Percentiles rank a stretch among this genome's conserved stretches.
Conservation (phyloP, 1,140 invertebrate genomes). For the Adelges cooleyi region DNA sequence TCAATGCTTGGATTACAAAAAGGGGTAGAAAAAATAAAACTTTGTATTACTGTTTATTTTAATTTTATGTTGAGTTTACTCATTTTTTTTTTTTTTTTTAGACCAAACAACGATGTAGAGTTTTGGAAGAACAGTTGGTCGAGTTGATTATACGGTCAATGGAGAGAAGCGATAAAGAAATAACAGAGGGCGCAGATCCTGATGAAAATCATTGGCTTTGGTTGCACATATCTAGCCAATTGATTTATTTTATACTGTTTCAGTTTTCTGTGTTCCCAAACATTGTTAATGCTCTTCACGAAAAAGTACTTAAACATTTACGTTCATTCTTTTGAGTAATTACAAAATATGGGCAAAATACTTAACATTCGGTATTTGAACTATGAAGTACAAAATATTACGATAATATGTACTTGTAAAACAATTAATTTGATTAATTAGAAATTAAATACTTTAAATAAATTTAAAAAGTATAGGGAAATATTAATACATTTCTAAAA, state of each 20-base stretch:
- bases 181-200: conserved; percentile 23
- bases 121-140: conserved; percentile 85
- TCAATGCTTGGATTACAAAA: conserved; percentile 88
- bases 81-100: conserved; percentile 17
- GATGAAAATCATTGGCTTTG: conserved; percentile 67
- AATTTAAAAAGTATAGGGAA: no score
- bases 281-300: conserved; percentile 77
- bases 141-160: conserved; percentile 83
- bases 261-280: conserved; percentile 88
- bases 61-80: not conserved
- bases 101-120: conserved; percentile 52
- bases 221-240: conserved; percentile 85
- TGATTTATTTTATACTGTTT: conserved; percentile 92
- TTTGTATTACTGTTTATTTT: not conserved
- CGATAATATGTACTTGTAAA: no score
- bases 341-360: no score
- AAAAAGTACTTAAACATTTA: no score
- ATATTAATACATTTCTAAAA: no score
- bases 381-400: no score
- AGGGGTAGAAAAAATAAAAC: conserved; percentile 52
- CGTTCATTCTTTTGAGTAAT: no score
- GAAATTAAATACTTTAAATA: no score
- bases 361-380: no score
- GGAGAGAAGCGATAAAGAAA: conserved; percentile 64
- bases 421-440: no score